Percentiles rank a stretch among this genome's conserved stretches.
These are phyloP conservation scores for Drosophila vallismaia DNA, from an alignment of 2,888 invertebrate species.

Conservation along the genomic window DNA sequence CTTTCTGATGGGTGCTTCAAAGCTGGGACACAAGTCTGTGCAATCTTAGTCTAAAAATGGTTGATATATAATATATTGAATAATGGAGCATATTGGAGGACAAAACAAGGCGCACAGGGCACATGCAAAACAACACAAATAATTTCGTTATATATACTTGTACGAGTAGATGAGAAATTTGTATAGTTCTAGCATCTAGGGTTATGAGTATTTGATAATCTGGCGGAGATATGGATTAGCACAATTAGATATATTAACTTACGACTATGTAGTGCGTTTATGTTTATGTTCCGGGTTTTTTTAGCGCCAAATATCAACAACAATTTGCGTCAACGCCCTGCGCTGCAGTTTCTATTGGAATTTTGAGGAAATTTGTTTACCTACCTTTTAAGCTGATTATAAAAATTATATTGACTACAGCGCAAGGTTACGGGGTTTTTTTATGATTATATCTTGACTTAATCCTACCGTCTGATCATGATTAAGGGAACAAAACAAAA, in stretches of 20 bases:
- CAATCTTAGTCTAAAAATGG: constrained; percentile 21
- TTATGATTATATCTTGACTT: constrained; percentile 33
- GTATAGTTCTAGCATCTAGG: constrained; percentile 47
- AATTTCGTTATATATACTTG: constrained; percentile 52
- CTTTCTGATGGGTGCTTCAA: constrained; percentile 28
- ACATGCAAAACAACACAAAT: constrained; percentile 80
- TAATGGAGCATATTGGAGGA: constrained; percentile 16
- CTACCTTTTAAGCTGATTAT: constrained; percentile 52
- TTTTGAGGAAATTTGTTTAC: constrained; percentile 19
- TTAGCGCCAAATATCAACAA: constrained; percentile 68
- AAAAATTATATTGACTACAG: constrained; percentile 14
- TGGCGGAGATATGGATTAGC: constrained; percentile 75
- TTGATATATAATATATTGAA: constrained; percentile 6
- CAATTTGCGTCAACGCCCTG: constrained; percentile 65
- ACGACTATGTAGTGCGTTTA: constrained; percentile 32
- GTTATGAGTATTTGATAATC: constrained; percentile 62
- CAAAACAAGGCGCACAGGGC: constrained; percentile 63
- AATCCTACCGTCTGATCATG: constrained; percentile 57
- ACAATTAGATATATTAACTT: constrained; percentile 66
- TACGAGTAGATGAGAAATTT: constrained; percentile 41
- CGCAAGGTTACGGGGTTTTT: constrained; percentile 40
- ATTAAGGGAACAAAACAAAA: constrained; percentile 40
- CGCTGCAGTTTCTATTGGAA: constrained; percentile 27
- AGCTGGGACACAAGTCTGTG: constrained; percentile 37
- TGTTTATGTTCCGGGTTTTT: constrained; percentile 38